Evolutionary conservation across 2,113 vertebrate genomes (phyloP), one percentile per base, ranked within the genome.

Genomic region (Gulo gulo): DNA sequence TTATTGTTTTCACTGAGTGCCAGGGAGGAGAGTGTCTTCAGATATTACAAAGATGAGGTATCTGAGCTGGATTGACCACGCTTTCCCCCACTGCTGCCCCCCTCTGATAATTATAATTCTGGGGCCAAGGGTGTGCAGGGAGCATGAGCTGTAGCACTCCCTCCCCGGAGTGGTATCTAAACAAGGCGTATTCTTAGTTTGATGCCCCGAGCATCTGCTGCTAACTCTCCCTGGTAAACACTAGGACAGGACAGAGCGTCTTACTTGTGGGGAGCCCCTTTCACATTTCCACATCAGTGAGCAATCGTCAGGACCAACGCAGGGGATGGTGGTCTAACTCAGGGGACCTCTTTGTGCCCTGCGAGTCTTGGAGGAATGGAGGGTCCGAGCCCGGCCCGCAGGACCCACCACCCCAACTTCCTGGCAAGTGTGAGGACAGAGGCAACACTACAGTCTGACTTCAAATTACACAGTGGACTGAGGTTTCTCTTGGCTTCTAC

Each of bases 1-100:
- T 67, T 47, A 55, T 67, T 47, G 34, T 96, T 88, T 96, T 82
- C 31, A 36, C 7, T 45, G 34, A 63, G 50, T 94, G 91, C 71
- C 45, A 59, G 34, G 21, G 69, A 65, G 92, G 90, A 85, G 21
- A 61, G n/a, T 26, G 13, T 73, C 71, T 88, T 96, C 21, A 93
- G 26, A 12, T 85, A 76, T 16, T 21, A 57, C 39, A 45, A 9
- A 57, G 67, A 14, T 67, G 3, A 21, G 2, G 29, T 52, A 34
- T 55, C 29, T 61, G 13, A 61, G 42, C 2, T 65, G 50, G 42
- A 3, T 3, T 81, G 47, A 76, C 26, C 20, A 57, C 12, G 2
- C 8, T 80, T 84, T 31, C 5, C 42, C n/a, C 29, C 4, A 5
- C 18, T 29, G 14, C 20, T 34, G 11, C 1, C 1, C 52, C 45